Conservation (phyloP, 2,797 vertebrate genomes). For the Garrulus glandarius region DNA sequence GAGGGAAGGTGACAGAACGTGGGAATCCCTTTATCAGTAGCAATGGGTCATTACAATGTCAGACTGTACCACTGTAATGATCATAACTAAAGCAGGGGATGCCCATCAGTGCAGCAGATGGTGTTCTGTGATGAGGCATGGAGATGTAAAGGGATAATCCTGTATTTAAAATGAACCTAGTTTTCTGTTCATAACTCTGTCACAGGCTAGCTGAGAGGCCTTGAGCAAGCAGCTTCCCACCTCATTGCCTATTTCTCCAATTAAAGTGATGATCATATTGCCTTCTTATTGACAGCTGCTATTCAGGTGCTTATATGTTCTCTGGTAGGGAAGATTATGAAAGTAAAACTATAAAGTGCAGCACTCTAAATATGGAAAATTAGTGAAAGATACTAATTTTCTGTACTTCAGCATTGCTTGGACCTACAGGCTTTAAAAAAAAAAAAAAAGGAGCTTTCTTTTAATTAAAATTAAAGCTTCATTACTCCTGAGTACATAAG, state of each 20-base stretch:
- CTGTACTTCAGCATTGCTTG: not conserved
- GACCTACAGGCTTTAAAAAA: not conserved
- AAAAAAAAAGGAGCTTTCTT: not conserved
- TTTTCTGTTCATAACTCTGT: not conserved
- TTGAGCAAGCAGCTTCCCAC: not conserved
- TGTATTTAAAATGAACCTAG: not conserved
- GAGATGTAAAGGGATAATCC: not conserved
- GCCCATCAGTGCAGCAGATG: not conserved
- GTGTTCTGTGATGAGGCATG: not conserved
- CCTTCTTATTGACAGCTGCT: not conserved
- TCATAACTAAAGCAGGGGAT: not conserved
- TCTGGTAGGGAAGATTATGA: not conserved
- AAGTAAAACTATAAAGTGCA: not conserved
- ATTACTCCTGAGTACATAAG: not conserved
- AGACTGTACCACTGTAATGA: not conserved
- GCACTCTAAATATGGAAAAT: not conserved
- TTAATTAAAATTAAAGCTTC: conserved; percentile 19
- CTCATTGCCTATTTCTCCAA: not conserved
- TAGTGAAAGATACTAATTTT: not conserved
- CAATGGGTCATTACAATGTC: not conserved
- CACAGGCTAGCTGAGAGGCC: not conserved
- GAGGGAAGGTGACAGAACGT: not conserved
- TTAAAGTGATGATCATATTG: not conserved
- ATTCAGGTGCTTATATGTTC: not conserved
- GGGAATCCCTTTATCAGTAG: not conserved